Evolutionary conservation across 2,113 vertebrate species (phyloP), one percentile per base, ranked within the genome.

Genomic region (Mesocricetus auratus): DNA sequence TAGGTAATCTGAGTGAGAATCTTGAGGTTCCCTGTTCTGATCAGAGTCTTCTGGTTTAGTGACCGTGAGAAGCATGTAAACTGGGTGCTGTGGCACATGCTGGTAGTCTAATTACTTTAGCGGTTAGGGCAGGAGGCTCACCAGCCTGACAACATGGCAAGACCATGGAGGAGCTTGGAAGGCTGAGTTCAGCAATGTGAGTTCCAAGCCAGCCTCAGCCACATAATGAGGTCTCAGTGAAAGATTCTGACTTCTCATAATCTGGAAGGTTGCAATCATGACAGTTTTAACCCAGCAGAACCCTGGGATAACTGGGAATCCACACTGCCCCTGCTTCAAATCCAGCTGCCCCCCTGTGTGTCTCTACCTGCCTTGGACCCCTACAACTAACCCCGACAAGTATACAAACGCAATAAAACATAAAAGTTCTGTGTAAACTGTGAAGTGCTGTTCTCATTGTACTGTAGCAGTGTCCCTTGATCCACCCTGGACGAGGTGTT

Each of bases 401-500:
- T 17, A 33, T 13, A 9, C 0, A 87, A 36, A 39, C 29, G 24
- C 50, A 15, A 22, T 6, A 7, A n/a, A 29, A 33, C 15, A 31
- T 12, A 12, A 45, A 7, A 60, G 90, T 21, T 53, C 31, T 4
- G 10, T 22, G 56, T 88, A 6, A 66, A 19, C 81, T 42, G 19
- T 29, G 5, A 22, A n/a, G 45, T 42, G 22, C 77, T 24, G 42
- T 7, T 58, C 1, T n/a, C 4, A 0, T 29, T 42, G 17, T 39
- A 45, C 56, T n/a, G 2, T 24, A 26, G 74, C 19, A 1, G 36
- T 50, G 47, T 62, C 33, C 24, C 26, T 64, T 13, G 62, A 0
- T 3, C 26, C 26, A 22, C 56, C 8, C 42, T 33, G 0, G 19
- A 33, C 56, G 58, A n/a, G 50, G 21, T 1, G 0, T 16, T 19